These are phyloP conservation scores for Helicoverpa zea DNA, from an alignment of 1,140 invertebrate genomes.

Conservation along the genomic window DNA sequence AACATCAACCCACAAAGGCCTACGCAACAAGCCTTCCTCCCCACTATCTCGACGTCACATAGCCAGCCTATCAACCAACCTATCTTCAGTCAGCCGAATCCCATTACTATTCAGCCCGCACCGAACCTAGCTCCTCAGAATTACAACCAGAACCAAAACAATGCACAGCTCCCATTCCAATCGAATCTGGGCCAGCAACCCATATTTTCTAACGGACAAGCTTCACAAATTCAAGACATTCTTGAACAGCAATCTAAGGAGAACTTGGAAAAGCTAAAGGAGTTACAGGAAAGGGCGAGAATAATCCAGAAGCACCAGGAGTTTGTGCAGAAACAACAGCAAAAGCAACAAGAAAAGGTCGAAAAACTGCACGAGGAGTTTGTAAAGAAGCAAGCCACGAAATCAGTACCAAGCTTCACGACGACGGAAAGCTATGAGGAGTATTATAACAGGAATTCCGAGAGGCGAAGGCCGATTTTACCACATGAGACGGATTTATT, in stretches of 20 bases:
- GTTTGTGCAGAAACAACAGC: slow-evolving; percentile 90
- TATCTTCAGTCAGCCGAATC: slow-evolving; percentile 73
- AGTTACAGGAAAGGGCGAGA: slow-evolving; percentile 88
- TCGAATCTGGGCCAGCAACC: slow-evolving; percentile 77
- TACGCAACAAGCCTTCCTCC: slow-evolving; percentile 80
- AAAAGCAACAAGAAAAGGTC: slow-evolving; percentile 90
- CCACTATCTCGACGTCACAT: slow-evolving; percentile 75
- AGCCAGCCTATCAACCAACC: slow-evolving; percentile 70
- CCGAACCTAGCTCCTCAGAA: slow-evolving; percentile 76
- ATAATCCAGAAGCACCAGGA: slow-evolving; percentile 91
- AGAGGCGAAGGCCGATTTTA: slow-evolving; percentile 78
- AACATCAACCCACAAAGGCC: slow-evolving; percentile 77
- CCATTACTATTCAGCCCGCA: slow-evolving; percentile 79
- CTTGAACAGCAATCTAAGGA: slow-evolving; percentile 89
- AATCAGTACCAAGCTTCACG: slow-evolving; percentile 84
- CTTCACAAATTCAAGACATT: slow-evolving; percentile 85
- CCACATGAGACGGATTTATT: slow-evolving; percentile 85
- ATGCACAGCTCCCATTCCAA: slow-evolving; percentile 80
- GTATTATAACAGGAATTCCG: slow-evolving; percentile 74
- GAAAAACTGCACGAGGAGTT: slow-evolving; percentile 89
- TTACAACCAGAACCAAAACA: slow-evolving; percentile 65
- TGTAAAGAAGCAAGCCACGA: slow-evolving; percentile 88
- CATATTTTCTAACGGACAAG: slow-evolving; percentile 86
- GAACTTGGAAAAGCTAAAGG: slow-evolving; percentile 87
- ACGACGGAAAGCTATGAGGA: slow-evolving; percentile 82